Evolutionary conservation across 2,113 vertebrate species (phyloP).

Genomic region (Verasper variegatus): DNA sequence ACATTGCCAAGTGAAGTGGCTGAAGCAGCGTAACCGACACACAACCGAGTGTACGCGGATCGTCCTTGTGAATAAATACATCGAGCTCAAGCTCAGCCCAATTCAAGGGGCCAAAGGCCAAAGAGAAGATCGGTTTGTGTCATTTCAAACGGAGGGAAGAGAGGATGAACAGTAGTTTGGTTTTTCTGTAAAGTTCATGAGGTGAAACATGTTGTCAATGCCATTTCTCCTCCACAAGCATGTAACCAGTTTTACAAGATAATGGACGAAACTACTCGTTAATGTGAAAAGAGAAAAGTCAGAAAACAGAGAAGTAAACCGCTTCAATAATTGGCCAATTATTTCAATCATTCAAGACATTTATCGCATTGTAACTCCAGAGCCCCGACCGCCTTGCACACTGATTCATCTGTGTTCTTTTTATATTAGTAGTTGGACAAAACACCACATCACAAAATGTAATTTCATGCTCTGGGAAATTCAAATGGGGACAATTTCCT

Average conservation of each 20-base stretch:
- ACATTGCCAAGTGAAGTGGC: conserved; percentile 60
- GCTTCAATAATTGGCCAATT: not conserved
- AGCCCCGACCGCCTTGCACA: no score
- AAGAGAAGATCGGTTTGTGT: conserved; percentile 6
- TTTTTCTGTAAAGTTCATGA: not conserved
- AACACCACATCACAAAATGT: not conserved
- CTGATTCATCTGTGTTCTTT: not conserved
- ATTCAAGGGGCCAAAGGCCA: conserved; percentile 14
- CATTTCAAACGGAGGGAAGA: not conserved
- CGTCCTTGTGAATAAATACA: conserved; percentile 20
- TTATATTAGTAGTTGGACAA: not conserved
- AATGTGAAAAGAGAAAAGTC: not conserved
- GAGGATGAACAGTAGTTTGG: not conserved
- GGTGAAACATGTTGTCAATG: not conserved
- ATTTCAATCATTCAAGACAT: not conserved
- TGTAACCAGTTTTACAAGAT: not conserved
- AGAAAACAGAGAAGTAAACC: not conserved
- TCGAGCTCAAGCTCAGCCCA: conserved; percentile 9
- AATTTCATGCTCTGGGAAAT: not conserved
- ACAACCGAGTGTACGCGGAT: conserved; percentile 21
- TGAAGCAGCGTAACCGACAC: conserved; percentile 50
- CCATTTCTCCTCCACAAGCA: no score
- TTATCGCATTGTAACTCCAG: no score
- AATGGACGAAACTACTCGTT: not conserved
- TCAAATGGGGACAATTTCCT: no score